Conservation (phyloP, 2,113 vertebrate species). For the Dryoscopus gambensis region DNA sequence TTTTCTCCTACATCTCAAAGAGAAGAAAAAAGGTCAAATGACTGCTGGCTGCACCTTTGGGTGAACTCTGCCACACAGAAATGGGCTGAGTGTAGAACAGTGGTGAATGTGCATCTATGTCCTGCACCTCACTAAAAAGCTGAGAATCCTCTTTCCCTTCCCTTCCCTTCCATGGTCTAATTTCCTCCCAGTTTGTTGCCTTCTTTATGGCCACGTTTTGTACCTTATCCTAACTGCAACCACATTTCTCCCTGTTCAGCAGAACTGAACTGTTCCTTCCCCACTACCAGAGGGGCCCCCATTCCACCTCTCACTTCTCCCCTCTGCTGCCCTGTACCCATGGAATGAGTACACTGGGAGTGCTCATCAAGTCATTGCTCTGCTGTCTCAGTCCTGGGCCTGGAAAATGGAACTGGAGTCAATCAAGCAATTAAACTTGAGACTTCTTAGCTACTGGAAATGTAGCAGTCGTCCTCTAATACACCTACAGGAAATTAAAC, state of each 20-base stretch:
- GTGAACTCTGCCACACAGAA: not conserved
- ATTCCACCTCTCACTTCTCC: not conserved
- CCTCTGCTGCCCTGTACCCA: not conserved
- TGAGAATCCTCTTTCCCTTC: not conserved
- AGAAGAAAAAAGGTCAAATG: not conserved
- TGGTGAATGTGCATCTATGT: not conserved
- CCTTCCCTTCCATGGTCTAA: not conserved
- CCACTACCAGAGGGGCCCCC: not conserved
- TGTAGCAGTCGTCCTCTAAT: not conserved
- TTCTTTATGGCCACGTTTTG: not conserved
- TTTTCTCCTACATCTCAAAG: not conserved
- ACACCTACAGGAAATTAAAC: conserved; percentile 44
- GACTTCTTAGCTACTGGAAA: not conserved
- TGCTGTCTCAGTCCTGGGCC: not conserved
- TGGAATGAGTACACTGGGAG: not conserved
- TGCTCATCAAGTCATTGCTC: not conserved
- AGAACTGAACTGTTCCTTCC: not conserved
- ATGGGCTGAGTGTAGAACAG: not conserved
- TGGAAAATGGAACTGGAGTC: not conserved
- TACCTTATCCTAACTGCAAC: not conserved
- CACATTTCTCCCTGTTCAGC: not conserved
- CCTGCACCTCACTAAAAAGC: not conserved
- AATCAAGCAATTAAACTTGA: not conserved
- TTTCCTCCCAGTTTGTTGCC: not conserved
- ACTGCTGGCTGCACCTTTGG: not conserved